These are phyloP conservation scores for Oncorhynchus kisutch DNA, from an alignment of 2,113 vertebrate genomes.

Conservation along the genomic window DNA sequence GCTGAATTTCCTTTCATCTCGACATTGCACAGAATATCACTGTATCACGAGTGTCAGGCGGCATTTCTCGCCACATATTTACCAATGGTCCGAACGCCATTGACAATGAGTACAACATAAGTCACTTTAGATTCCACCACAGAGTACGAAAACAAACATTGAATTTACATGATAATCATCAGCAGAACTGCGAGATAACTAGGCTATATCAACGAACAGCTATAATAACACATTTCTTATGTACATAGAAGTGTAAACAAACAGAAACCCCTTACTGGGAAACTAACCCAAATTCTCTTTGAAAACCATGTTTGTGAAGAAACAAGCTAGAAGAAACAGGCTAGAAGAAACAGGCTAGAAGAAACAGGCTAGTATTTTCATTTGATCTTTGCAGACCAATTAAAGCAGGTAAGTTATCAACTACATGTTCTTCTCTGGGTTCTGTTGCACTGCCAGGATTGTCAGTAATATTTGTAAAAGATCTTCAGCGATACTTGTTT, in stretches of 20 bases:
- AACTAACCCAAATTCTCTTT: background rate
- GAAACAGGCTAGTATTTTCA: background rate
- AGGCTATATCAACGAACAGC: background rate
- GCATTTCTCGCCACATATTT: constrained; percentile 59
- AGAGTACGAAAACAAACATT: background rate
- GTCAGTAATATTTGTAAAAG: background rate
- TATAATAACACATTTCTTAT: background rate
- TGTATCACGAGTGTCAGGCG: constrained; percentile 60
- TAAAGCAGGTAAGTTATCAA: constrained; percentile 5
- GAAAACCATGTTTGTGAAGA: background rate
- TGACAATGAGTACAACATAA: background rate
- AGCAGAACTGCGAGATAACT: background rate
- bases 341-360: background rate
- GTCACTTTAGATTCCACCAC: background rate
- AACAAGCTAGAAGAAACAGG: too few species aligned
- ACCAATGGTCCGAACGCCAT: constrained; percentile 38
- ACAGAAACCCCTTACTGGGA: background rate
- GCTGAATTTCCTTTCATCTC: constrained; percentile 66
- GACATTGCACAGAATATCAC: constrained; percentile 57
- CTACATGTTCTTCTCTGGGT: background rate
- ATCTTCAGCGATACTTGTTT: background rate
- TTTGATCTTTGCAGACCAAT: constrained; percentile 11
- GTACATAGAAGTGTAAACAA: background rate
- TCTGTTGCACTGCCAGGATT: background rate
- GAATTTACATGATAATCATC: background rate